Base-by-base conservation (phyloP, 2,888 invertebrate genomes). In the Glyphotaelius pellucidus region DNA sequence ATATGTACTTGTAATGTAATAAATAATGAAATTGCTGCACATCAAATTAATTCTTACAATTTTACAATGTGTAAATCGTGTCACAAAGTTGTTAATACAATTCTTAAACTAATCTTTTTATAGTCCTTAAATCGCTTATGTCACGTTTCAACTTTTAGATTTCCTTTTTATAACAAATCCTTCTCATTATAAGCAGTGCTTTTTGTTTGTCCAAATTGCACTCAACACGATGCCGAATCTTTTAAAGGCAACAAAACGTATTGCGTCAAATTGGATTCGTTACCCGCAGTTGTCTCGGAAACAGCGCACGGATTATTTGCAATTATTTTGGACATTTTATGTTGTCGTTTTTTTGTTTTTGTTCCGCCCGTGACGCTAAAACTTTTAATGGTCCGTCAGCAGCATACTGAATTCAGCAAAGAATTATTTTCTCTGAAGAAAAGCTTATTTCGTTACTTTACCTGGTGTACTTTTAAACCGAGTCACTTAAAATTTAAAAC, bases 271-370 rank as follows among this genome's bases (percentile, higher is more conserved):
- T 67, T 67, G 67, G 67, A 25, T 67, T 67, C 67, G 67, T 67
- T 67, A 67, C 67, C 67, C 25, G 67, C 9, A 67, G 67, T 67
- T 67, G 67, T 67, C 67, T 67, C 67, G 25, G 25, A 67, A 67
- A 67, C 25, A 67, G 67, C 67, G 67, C 67, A 2, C 25, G 25
- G 25, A 67, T 67, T 67, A 67, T 67, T 67, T 67, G 67, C 67
- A 67, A 67, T 67, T 67, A 67, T 67, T 67, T 67, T 67, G 67
- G 67, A 67, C 67, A 67, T 67, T 67, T 67, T 67, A 67, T 67
- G 25, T 25, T 9, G 67, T 67, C 9, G 11, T 42, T 42, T 42
- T 42, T 38, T 19, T 52, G 19, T 52, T 19, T 67, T 67, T 67
- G n/a, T n/a, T 67, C 25, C 67, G 25, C n/a, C 25, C 25, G 25